These are phyloP conservation scores for Camelus bactrianus DNA, from an alignment of 2,113 vertebrate genomes.

Conservation along the genomic window DNA sequence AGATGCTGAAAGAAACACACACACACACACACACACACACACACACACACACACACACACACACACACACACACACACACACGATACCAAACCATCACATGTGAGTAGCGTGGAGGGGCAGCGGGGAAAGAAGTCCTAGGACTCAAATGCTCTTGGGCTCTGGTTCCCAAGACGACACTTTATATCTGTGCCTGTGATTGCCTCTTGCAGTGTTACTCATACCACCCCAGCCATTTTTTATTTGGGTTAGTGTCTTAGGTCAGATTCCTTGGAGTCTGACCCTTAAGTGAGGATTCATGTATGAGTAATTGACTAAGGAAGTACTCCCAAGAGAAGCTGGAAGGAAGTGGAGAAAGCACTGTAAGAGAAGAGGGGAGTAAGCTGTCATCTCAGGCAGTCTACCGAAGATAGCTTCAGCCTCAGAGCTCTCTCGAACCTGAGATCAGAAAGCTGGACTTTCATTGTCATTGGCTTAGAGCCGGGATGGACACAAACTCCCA, in stretches of 20 bases:
- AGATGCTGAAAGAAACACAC: not conserved
- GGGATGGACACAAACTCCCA: not conserved
- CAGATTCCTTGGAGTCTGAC: not conserved
- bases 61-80: not conserved
- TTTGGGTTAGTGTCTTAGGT: not conserved
- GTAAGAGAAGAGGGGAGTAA: not conserved
- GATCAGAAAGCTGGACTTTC: not conserved
- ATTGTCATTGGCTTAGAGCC: not conserved
- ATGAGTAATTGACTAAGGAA: slow-evolving; percentile 4
- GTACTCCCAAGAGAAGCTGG: not conserved
- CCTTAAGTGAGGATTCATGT: not conserved
- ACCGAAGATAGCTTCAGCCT: not conserved
- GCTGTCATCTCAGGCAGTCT: not conserved
- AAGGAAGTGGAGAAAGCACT: not conserved
- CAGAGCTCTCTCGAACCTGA: not conserved
- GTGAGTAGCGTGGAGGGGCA: fast-evolving
- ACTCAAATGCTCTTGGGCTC: not conserved
- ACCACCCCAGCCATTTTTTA: not conserved
- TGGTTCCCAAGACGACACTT: not conserved
- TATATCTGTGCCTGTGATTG: not conserved
- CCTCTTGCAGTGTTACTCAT: not conserved
- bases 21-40: not conserved
- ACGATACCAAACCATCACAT: no score
- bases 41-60: no score
- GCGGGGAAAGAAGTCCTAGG: not conserved